Evolutionary conservation across 1,140 invertebrate genomes (phyloP).

Genomic region (Drosophila serrata): DNA sequence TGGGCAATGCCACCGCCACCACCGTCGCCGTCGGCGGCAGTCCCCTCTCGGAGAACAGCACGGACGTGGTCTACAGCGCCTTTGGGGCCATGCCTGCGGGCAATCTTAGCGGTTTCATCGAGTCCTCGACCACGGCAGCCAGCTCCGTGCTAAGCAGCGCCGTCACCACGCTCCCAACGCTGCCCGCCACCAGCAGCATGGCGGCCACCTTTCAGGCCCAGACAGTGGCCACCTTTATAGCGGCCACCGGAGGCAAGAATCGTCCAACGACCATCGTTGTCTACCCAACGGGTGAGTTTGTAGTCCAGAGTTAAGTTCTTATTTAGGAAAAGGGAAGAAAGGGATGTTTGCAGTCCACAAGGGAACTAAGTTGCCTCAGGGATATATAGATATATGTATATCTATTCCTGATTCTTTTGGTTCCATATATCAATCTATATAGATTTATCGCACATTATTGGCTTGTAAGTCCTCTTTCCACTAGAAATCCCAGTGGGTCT

Average conservation of each 20-base stretch:
- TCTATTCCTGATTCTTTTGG: background rate
- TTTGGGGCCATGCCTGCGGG: constrained; percentile 30
- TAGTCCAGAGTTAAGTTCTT: background rate
- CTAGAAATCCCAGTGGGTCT: background rate
- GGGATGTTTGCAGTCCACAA: too few relatives aligned
- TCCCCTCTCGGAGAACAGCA: background rate
- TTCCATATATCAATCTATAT: too few relatives aligned
- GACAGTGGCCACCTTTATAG: constrained; percentile 74
- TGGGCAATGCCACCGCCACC: constrained; percentile 24
- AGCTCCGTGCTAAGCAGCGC: constrained; percentile 52
- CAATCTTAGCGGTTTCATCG: constrained; percentile 71
- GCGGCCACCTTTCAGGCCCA: constrained; percentile 64
- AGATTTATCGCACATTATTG: too few relatives aligned
- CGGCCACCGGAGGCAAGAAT: constrained; percentile 76
- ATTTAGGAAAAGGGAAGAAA: too few relatives aligned
- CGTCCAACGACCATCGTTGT: constrained; percentile 76
- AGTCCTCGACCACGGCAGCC: constrained; percentile 66
- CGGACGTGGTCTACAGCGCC: constrained; percentile 44
- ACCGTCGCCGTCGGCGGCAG: background rate
- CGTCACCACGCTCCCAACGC: constrained; percentile 44
- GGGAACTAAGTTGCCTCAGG: too few relatives aligned
- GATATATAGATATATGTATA: too few relatives aligned
- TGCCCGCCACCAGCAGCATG: constrained; percentile 42
- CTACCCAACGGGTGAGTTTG: constrained; percentile 80
- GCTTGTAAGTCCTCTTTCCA: too few relatives aligned